Conservation (phyloP, 2,888 invertebrate species). For the Notodonta ziczac region DNA sequence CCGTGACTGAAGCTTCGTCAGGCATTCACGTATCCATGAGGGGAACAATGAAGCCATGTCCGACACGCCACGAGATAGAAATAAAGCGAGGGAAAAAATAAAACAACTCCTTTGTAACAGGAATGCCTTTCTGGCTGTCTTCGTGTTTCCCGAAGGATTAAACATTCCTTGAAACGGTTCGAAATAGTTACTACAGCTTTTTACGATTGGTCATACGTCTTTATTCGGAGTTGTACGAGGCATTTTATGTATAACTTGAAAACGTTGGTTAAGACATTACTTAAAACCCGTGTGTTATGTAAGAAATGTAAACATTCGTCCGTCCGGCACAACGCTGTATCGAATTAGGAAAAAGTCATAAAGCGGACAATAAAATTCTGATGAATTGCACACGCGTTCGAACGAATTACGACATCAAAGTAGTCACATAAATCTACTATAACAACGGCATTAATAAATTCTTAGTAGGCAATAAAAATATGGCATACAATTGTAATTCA, state of each 20-base stretch:
- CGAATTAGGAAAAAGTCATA: constrained; percentile 47
- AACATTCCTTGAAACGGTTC: constrained; percentile 52
- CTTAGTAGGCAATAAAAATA: constrained; percentile 51
- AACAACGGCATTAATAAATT: constrained; percentile 45
- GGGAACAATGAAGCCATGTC: constrained; percentile 65
- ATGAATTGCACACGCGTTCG: constrained; percentile 50
- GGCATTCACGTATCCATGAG: constrained; percentile 46
- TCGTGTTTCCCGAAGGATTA: constrained; percentile 61
- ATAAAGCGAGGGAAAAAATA: constrained; percentile 60
- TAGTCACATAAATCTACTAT: constrained; percentile 30
- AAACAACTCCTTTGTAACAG: constrained; percentile 57
- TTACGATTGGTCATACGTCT: constrained; percentile 15
- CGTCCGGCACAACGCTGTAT: constrained; percentile 22
- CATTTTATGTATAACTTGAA: constrained; percentile 12
- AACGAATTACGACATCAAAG: constrained; percentile 44
- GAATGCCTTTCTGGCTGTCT: constrained; percentile 58
- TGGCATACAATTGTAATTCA: constrained; percentile 35
- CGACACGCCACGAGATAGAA: constrained; percentile 54
- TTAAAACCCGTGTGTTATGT: constrained; percentile 3
- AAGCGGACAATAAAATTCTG: constrained; percentile 55
- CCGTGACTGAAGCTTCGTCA: constrained; percentile 33
- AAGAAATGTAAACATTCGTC: constrained; percentile 3
- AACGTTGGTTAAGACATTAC: constrained; percentile 10
- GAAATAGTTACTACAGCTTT: constrained; percentile 43
- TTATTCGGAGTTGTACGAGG: constrained; percentile 9